These are phyloP conservation scores for Coptodon bakossiorum DNA, from an alignment of 2,113 vertebrate species.

Conservation along the genomic window DNA sequence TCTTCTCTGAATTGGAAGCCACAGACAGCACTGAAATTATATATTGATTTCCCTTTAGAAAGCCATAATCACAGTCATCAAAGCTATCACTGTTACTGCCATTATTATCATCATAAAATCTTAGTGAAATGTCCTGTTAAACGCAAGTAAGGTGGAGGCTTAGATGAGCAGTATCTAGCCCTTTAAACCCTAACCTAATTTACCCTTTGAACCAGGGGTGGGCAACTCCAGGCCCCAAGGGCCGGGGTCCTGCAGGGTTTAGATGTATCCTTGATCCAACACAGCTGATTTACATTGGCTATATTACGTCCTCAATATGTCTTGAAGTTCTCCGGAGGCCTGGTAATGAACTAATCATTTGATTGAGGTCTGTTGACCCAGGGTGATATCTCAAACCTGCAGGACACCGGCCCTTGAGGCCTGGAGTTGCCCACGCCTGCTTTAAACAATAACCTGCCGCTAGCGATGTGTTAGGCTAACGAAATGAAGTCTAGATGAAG, in stretches of 20 bases:
- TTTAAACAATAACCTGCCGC: not conserved
- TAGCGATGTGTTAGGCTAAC: not conserved
- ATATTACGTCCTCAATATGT: not conserved
- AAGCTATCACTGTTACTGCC: not conserved
- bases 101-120: not conserved
- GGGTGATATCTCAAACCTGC: not conserved
- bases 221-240: not conserved
- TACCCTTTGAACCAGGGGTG: not conserved
- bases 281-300: not conserved
- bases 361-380: not conserved
- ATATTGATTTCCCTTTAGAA: not conserved
- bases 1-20: not conserved
- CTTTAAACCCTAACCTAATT: not conserved
- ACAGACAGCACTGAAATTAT: not conserved
- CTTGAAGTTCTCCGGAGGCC: fast-evolving
- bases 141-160: not conserved
- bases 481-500: not conserved
- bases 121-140: not conserved
- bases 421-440: not conserved
- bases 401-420: fast-evolving
- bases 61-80: not conserved
- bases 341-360: not conserved
- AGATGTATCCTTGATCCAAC: not conserved
- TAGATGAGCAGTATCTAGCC: not conserved
- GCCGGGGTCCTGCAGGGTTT: not conserved